phyloP scores from a whole-genome alignment of 2,113 vertebrate genomes.

The Loxodonta africana region DNA sequence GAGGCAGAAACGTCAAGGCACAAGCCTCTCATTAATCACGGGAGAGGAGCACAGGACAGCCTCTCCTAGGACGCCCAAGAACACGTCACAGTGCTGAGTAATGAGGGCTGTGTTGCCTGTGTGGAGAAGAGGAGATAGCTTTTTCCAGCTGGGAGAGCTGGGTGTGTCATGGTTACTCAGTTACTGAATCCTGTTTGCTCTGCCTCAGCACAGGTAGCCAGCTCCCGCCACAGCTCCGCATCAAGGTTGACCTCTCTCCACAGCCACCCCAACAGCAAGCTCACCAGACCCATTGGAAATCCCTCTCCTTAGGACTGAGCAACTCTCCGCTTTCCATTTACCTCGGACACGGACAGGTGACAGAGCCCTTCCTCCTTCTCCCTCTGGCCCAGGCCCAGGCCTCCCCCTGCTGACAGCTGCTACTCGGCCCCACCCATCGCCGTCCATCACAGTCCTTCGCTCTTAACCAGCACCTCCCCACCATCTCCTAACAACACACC shows the following conservation, averaged over 20 bases:
- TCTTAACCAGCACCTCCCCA: background rate
- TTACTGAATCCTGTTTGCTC: background rate
- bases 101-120: background rate
- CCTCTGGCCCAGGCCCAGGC: background rate
- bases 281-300: background rate
- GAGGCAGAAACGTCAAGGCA: background rate
- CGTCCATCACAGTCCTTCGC: background rate
- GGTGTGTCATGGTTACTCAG: background rate
- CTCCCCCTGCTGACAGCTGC: background rate
- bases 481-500: background rate
- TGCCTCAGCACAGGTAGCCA: background rate
- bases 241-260: background rate
- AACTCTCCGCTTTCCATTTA: fast-evolving
- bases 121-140: background rate
- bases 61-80: background rate
- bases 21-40: background rate
- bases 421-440: background rate
- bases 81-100: background rate
- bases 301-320: background rate
- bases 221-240: background rate
- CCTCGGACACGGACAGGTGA: background rate
- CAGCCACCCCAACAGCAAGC: background rate
- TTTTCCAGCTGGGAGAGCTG: background rate
- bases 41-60: background rate
- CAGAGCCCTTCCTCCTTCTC: no score